phyloP scores from a whole-genome alignment of 2,888 invertebrate genomes.

The Amorpha juglandis region DNA sequence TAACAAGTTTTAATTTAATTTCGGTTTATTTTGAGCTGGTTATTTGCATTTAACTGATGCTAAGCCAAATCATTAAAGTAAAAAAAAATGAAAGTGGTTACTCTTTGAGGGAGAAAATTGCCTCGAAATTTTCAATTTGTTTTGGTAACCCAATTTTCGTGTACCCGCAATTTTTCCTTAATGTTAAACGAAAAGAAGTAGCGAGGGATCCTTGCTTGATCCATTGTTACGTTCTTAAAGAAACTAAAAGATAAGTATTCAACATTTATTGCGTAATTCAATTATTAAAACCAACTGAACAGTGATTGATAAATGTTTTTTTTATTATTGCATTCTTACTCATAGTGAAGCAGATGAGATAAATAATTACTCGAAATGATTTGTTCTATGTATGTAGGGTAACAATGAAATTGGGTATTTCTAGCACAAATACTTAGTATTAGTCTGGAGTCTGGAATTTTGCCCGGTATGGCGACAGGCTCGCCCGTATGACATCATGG shows the following conservation, averaged over 20 bases:
- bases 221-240: constrained; percentile 48
- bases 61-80: constrained; percentile 36
- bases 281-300: too few species aligned
- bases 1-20: neutral
- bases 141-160: constrained; percentile 74
- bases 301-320: too few species aligned
- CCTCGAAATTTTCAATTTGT: constrained; percentile 77
- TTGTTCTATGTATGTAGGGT: too few species aligned
- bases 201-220: constrained; percentile 53
- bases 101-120: constrained; percentile 75
- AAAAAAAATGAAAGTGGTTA: constrained; percentile 53
- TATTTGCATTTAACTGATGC: constrained; percentile 1
- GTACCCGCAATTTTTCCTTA: constrained; percentile 67
- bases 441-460: too few species aligned
- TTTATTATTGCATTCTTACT: too few species aligned
- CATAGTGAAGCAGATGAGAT: too few species aligned
- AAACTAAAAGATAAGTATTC: constrained; percentile 34
- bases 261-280: neutral
- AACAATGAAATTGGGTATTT: too few species aligned
- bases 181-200: constrained; percentile 67
- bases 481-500: too few species aligned
- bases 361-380: too few species aligned
- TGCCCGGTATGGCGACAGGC: too few species aligned
- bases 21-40: neutral
- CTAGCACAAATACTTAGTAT: too few species aligned